These are phyloP conservation scores for Xenotilapia flavipinnis DNA, from an alignment of 2,113 vertebrate genomes.

Conservation along the genomic window DNA sequence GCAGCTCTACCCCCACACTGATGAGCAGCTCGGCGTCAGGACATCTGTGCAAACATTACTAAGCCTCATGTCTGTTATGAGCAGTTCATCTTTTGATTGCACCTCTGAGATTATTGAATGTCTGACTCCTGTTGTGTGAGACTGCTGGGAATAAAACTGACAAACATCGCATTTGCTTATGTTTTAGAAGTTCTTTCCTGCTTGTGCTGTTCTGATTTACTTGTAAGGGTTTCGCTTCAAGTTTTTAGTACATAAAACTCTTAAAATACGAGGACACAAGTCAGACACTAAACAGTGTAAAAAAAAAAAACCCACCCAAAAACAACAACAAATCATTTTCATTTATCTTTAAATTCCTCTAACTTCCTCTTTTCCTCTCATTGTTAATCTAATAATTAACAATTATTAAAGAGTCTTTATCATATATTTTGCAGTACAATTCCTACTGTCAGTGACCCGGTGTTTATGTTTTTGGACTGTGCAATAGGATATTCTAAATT, in stretches of 20 bases:
- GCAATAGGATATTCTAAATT: background rate
- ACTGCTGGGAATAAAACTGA: background rate
- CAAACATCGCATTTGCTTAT: background rate
- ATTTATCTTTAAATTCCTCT: background rate
- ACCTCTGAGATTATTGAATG: background rate
- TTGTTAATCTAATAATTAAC: background rate
- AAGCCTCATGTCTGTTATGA: background rate
- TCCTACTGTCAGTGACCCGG: background rate
- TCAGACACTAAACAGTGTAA: background rate
- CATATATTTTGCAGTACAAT: background rate
- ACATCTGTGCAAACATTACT: background rate
- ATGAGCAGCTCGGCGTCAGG: background rate
- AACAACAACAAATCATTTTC: background rate
- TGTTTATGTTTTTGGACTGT: background rate
- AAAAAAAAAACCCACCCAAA: rapidly evolving
- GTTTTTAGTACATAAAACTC: background rate
- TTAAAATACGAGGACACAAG: background rate
- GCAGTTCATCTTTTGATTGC: background rate
- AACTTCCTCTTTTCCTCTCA: background rate
- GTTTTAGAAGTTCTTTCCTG: background rate
- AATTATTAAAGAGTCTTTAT: background rate
- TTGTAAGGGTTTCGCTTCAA: background rate
- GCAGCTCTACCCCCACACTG: background rate
- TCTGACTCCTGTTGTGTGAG: background rate
- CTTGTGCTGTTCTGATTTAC: background rate